phyloP scores from a whole-genome alignment of 2,797 vertebrate genomes.

The Lagodon rhomboides region DNA sequence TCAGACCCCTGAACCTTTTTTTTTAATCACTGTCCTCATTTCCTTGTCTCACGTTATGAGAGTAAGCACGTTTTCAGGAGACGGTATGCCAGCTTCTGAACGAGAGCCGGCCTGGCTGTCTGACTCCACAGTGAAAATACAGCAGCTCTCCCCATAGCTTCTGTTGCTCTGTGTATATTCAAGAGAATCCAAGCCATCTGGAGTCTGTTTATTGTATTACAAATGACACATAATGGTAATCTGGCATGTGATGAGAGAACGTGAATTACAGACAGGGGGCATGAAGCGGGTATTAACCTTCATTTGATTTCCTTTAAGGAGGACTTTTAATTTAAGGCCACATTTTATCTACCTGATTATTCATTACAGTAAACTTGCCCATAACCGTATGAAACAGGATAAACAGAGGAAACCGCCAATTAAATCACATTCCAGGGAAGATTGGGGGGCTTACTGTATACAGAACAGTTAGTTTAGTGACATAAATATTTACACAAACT shows the following conservation, averaged over 20 bases:
- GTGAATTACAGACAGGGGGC: slow-evolving; percentile 83
- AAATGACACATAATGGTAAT: slow-evolving; percentile 88
- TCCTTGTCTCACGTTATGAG: slow-evolving; percentile 41
- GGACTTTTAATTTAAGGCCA: slow-evolving; percentile 84
- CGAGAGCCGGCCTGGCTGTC: slow-evolving; percentile 45
- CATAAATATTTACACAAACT: slow-evolving; percentile 87
- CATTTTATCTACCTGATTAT: slow-evolving; percentile 87
- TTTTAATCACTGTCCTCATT: slow-evolving; percentile 52
- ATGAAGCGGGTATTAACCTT: slow-evolving; percentile 82
- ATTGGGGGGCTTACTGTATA: slow-evolving; percentile 83
- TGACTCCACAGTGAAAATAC: slow-evolving; percentile 58
- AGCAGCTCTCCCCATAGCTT: slow-evolving; percentile 82
- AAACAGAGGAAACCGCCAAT: slow-evolving; percentile 90
- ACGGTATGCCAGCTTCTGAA: slow-evolving; percentile 29
- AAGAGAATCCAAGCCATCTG: slow-evolving; percentile 84
- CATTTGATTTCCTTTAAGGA: slow-evolving; percentile 84
- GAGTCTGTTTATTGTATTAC: slow-evolving; percentile 86
- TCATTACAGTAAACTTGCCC: slow-evolving; percentile 84
- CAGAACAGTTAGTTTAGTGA: slow-evolving; percentile 84
- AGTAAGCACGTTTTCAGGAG: slow-evolving; percentile 33
- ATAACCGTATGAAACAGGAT: slow-evolving; percentile 82
- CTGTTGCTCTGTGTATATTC: slow-evolving; percentile 81
- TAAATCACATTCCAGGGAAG: slow-evolving; percentile 85
- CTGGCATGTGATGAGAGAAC: slow-evolving; percentile 87
- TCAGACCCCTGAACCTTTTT: slow-evolving; percentile 15